Evolutionary conservation across 2,888 invertebrate genomes (phyloP).

Genomic region (Hypolimnas misippus): DNA sequence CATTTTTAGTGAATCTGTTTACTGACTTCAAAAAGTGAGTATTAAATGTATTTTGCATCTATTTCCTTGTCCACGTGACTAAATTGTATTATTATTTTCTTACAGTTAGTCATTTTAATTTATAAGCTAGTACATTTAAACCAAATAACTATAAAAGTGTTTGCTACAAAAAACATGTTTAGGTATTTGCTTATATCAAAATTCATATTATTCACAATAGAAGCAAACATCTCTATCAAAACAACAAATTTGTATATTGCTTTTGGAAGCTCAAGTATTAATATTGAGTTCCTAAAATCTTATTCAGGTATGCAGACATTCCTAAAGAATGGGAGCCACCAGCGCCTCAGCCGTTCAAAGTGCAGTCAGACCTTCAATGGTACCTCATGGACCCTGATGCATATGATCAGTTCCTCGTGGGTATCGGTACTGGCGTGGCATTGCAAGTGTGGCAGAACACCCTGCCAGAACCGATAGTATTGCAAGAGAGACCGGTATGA

Average conservation of each 20-base stretch:
- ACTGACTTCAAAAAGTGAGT: slow-evolving; percentile 97
- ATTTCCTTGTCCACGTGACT: neutral
- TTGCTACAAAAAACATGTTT: no score
- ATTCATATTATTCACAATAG: no score
- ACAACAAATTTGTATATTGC: slow-evolving; percentile 19
- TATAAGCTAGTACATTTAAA: no score
- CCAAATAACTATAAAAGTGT: no score
- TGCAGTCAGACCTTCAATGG: slow-evolving; percentile 95
- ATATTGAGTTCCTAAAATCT: neutral
- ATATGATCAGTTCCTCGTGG: slow-evolving; percentile 97
- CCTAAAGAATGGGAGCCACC: slow-evolving; percentile 97
- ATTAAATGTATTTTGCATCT: no score
- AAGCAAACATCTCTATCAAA: neutral
- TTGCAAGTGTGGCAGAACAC: slow-evolving; percentile 96
- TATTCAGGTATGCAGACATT: slow-evolving; percentile 90
- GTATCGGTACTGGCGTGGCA: slow-evolving; percentile 91
- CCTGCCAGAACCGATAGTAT: slow-evolving; percentile 91
- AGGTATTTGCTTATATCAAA: no score
- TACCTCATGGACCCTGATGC: slow-evolving; percentile 97
- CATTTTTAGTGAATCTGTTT: slow-evolving; percentile 96
- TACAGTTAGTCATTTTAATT: neutral
- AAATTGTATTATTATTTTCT: neutral
- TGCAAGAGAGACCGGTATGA: slow-evolving; percentile 92
- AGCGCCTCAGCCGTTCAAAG: slow-evolving; percentile 93
- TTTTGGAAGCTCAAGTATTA: neutral